phyloP scores from a whole-genome alignment of 1,140 invertebrate genomes.

The Ruditapes philippinarum region DNA sequence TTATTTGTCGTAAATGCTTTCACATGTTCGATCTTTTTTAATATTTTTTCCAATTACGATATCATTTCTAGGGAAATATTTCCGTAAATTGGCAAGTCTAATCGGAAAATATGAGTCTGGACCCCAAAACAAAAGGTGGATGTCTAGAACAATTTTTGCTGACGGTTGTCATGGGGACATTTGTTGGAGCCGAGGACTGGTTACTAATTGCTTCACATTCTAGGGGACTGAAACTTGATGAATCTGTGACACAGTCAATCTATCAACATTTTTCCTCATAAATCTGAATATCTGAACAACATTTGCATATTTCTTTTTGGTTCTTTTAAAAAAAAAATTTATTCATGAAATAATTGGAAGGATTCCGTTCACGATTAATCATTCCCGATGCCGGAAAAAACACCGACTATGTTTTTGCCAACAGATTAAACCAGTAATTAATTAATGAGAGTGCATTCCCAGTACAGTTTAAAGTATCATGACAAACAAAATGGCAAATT shows the following conservation, averaged over 20 bases:
- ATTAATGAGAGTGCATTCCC: neutral
- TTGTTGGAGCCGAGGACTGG: conserved; percentile 45
- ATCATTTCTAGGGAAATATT: neutral
- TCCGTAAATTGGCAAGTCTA: neutral
- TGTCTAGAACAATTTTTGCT: neutral
- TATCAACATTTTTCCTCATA: conserved; percentile 47
- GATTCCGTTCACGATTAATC: conserved; percentile 26
- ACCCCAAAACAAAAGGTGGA: neutral
- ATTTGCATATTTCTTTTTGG: conserved; percentile 48
- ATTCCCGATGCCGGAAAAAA: neutral
- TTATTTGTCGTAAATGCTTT: conserved; percentile 10
- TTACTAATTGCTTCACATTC: conserved; percentile 53
- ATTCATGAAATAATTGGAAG: conserved; percentile 49
- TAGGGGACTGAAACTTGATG: conserved; percentile 48
- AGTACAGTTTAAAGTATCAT: neutral
- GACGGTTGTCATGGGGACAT: conserved; percentile 29
- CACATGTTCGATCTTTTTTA: neutral
- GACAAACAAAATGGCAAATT: neutral
- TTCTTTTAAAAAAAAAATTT: conserved; percentile 21
- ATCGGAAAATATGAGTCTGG: neutral
- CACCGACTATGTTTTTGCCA: neutral
- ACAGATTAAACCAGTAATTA: neutral
- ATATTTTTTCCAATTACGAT: conserved; percentile 6
- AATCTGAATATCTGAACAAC: conserved; percentile 57
- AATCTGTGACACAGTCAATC: conserved; percentile 62